Evolutionary conservation across 2,113 vertebrate species (phyloP), one percentile per base, ranked within the genome.

Genomic region (Dipodomys stephensi): DNA sequence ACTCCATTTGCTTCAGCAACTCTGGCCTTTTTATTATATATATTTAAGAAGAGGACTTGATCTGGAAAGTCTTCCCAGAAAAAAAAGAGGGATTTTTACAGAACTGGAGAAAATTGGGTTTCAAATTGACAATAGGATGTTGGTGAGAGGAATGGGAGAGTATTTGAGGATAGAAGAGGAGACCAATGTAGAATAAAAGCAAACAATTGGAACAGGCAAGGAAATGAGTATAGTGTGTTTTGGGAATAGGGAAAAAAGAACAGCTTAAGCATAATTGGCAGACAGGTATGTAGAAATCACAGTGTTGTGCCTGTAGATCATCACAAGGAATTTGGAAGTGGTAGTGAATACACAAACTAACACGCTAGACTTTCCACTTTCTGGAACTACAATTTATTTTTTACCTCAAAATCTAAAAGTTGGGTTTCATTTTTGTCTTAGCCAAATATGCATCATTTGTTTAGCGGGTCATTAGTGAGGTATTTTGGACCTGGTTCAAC

Each of bases 381-480:
- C 82, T 71, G 5, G 64, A 93, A 88, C 32, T 78, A 53, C 16
- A 44, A 27, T 72, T 64, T 85, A 11, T 1, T 62, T 84, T 78
- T 91, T 64, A 68, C 6, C 79, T 67, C 25, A 83, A 82, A 46
- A 74, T 93, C 74, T 78, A 65, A 84, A 94, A 90, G 44, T 78
- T 62, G 44, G 92, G 15, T 82, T 87, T 91, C 78, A 28, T 49
- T 11, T 23, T 91, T 93, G 23, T 62, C 80, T 93, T 62, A 69
- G 57, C 19, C 73, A 93, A 87, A 87, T 89, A 57, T 44, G 83
- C 82, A 15, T 83, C 78, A 60, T 67, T 68, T 93, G 82, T 90
- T 72, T 28, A 67, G 5, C 44, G 93, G 93, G 64, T 82, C 64
- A 82, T 90, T 78, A 95, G 2, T 78, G 22, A 84, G 93, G 30